Conservation (phyloP, 2,113 vertebrate genomes). For the Lagopus muta region DNA sequence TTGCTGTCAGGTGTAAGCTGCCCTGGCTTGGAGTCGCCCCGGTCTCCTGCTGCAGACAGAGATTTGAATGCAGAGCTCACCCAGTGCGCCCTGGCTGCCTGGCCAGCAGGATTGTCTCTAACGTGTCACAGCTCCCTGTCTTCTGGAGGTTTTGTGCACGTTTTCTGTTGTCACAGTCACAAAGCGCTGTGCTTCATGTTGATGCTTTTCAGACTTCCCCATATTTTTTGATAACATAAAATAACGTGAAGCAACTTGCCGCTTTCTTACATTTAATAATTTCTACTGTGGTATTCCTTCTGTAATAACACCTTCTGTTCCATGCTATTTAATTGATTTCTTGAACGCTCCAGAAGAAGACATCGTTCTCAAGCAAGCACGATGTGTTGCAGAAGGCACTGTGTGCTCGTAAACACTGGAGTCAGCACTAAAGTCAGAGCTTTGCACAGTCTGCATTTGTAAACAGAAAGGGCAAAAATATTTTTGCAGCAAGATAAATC, state of each 20-base stretch:
- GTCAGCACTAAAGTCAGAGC: not conserved
- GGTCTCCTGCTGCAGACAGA: not conserved
- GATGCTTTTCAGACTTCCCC: not conserved
- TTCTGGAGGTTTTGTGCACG: rapidly evolving
- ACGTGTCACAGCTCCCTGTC: not conserved
- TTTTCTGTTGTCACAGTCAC: not conserved
- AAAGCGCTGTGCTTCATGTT: not conserved
- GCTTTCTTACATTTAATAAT: not conserved
- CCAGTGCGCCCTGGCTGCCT: not conserved
- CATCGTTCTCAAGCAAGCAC: not conserved
- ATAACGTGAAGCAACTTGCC: not conserved
- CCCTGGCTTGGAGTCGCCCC: not conserved
- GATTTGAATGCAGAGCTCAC: not conserved
- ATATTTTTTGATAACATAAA: not conserved
- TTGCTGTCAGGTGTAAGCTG: not conserved
- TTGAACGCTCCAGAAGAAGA: not conserved
- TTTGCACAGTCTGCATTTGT: not conserved
- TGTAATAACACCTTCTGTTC: conserved; percentile 10
- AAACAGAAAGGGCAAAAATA: not conserved
- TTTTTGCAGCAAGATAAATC: not conserved
- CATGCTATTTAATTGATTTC: not conserved
- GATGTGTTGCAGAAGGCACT: not conserved
- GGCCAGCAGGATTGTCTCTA: not conserved
- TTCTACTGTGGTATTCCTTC: not conserved
- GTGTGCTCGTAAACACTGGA: not conserved